A percentile compares a stretch with the other conserved stretches of the same genome.
Conservation (phyloP, 1,140 invertebrate genomes). For the Vanessa tameamea region DNA sequence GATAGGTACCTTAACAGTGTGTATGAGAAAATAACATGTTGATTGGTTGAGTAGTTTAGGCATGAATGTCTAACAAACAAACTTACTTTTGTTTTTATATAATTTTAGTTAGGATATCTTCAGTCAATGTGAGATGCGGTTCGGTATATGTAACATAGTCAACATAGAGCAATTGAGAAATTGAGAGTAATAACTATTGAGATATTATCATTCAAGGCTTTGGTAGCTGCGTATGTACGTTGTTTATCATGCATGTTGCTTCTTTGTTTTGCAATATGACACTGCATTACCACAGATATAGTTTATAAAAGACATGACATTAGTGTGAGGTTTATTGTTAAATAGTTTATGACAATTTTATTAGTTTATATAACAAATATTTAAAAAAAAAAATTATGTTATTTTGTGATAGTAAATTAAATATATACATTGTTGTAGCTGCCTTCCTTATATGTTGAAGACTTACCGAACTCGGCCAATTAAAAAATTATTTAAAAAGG, state of each 20-base stretch:
- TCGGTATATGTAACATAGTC: conserved; percentile 34
- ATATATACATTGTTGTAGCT: neutral
- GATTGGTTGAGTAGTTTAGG: neutral
- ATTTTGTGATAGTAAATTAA: neutral
- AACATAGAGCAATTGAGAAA: conserved; percentile 65
- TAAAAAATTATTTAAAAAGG: neutral
- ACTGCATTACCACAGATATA: conserved; percentile 4
- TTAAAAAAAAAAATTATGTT: neutral
- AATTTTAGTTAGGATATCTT: neutral
- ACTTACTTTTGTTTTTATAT: neutral
- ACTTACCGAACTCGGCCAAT: neutral
- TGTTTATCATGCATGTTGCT: conserved; percentile 12
- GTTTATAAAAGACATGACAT: neutral
- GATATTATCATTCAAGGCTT: conserved; percentile 55
- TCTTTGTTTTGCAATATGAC: conserved; percentile 6
- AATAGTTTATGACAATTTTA: conserved; percentile 3
- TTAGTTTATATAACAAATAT: neutral
- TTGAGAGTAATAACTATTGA: conserved; percentile 70
- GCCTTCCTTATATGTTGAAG: neutral
- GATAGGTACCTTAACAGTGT: no score
- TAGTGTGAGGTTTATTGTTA: neutral
- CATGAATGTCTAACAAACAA: neutral
- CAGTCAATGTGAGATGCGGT: conserved; percentile 35
- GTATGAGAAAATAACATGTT: no score
- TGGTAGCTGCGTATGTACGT: conserved; percentile 37